These are phyloP conservation scores for Hyles euphorbiae DNA, from an alignment of 1,140 invertebrate genomes.

Conservation along the genomic window DNA sequence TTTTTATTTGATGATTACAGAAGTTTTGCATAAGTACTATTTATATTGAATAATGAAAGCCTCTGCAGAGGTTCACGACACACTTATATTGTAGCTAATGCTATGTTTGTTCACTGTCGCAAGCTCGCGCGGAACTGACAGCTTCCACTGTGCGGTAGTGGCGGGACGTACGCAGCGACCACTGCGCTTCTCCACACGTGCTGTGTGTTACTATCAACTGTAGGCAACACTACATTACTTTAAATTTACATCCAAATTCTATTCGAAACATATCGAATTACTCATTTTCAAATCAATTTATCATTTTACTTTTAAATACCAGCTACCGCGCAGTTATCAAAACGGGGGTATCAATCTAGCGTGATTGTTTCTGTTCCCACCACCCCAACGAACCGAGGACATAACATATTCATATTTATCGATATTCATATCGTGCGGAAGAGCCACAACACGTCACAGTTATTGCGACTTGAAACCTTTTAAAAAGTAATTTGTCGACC, in stretches of 20 bases:
- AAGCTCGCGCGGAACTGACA: slow-evolving; percentile 31
- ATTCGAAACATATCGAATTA: no score
- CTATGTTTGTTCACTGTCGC: slow-evolving; percentile 46
- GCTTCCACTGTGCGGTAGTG: slow-evolving; percentile 15
- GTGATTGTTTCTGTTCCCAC: slow-evolving; percentile 9
- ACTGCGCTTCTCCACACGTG: slow-evolving; percentile 4
- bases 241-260: slow-evolving; percentile 6
- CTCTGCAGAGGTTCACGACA: slow-evolving; percentile 34
- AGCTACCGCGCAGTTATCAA: slow-evolving; percentile 19
- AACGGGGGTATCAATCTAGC: slow-evolving; percentile 23
- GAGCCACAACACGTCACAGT: no score
- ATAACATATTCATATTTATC: no score
- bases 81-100: slow-evolving; percentile 35
- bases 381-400: slow-evolving; percentile 8
- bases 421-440: no score
- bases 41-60: slow-evolving; percentile 62
- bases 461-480: no score
- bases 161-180: neutral
- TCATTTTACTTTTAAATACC: slow-evolving; percentile 7
- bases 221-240: slow-evolving; percentile 19
- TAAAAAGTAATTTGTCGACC: no score
- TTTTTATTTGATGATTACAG: slow-evolving; percentile 59
- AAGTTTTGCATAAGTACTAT: slow-evolving; percentile 70
- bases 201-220: slow-evolving; percentile 7
- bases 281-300: slow-evolving; percentile 10